These are phyloP conservation scores for Lerema accius DNA, from an alignment of 1,140 invertebrate species.

Conservation along the genomic window DNA sequence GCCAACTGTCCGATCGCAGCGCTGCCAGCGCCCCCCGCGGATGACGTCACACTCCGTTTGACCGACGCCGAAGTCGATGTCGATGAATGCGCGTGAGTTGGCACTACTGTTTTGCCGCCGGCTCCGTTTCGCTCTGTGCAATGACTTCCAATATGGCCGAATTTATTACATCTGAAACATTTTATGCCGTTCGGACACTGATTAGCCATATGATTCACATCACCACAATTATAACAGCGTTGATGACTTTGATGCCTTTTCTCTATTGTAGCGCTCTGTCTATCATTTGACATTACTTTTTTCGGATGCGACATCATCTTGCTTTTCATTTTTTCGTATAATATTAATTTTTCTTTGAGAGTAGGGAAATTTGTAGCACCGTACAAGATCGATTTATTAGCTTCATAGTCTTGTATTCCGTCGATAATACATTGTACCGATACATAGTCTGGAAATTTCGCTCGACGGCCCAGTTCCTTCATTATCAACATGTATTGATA, in stretches of 20 bases:
- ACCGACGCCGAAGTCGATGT: not conserved
- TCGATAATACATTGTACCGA: not conserved
- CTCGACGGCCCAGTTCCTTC: constrained; percentile 39
- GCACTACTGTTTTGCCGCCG: not conserved
- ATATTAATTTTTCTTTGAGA: constrained; percentile 21
- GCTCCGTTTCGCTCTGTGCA: constrained; percentile 39
- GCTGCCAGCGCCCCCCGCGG: too few species aligned
- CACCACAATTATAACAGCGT: constrained; percentile 42
- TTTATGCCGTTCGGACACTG: not conserved
- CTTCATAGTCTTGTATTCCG: not conserved
- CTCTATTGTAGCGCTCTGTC: too few species aligned
- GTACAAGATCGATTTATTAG: not conserved
- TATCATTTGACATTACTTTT: too few species aligned
- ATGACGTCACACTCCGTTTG: not conserved
- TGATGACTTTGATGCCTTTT: too few species aligned
- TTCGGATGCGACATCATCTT: constrained; percentile 14
- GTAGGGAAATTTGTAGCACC: not conserved
- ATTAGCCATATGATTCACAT: constrained; percentile 39
- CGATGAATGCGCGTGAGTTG: not conserved
- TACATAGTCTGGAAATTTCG: constrained; percentile 41
- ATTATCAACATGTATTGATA: constrained; percentile 40
- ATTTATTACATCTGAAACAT: not conserved
- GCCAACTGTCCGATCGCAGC: too few species aligned
- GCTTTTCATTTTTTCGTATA: constrained; percentile 39
- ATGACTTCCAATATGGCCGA: not conserved